These are phyloP conservation scores for Helicorthomorpha holstii DNA, from an alignment of 1,140 invertebrate genomes.

Conservation along the genomic window DNA sequence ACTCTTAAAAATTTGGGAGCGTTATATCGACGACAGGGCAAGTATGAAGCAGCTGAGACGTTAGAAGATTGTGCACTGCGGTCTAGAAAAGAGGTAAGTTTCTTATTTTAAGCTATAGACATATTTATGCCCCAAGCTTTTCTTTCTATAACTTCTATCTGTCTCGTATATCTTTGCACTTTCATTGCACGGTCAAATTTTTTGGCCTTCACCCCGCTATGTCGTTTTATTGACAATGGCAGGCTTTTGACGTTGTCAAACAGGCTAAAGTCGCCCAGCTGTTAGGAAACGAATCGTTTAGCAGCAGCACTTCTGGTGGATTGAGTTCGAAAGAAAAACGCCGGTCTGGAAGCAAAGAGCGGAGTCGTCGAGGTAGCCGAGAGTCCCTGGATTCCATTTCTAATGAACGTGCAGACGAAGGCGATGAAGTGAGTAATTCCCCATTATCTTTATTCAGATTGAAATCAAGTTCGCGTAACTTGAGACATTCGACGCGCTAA, in stretches of 20 bases:
- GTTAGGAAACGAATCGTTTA: slow-evolving; percentile 23
- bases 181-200: no score
- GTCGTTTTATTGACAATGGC: slow-evolving; percentile 10
- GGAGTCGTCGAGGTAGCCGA: slow-evolving; percentile 34
- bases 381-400: slow-evolving; percentile 42
- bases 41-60: slow-evolving; percentile 96
- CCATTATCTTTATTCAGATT: background rate
- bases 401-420: slow-evolving; percentile 28
- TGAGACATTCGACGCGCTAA: background rate
- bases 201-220: no score
- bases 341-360: slow-evolving; percentile 25
- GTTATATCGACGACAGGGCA: slow-evolving; percentile 90
- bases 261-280: slow-evolving; percentile 64
- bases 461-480: background rate
- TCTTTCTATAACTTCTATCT: background rate
- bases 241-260: slow-evolving; percentile 77
- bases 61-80: slow-evolving; percentile 91
- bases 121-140: background rate
- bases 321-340: slow-evolving; percentile 22
- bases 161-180: no score
- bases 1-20: slow-evolving; percentile 94
- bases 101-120: background rate
- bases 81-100: slow-evolving; percentile 70
- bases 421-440: slow-evolving; percentile 38
- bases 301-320: slow-evolving; percentile 15